Evolutionary conservation across 2,797 vertebrate genomes (phyloP).

Genomic region (Todus mexicanus): DNA sequence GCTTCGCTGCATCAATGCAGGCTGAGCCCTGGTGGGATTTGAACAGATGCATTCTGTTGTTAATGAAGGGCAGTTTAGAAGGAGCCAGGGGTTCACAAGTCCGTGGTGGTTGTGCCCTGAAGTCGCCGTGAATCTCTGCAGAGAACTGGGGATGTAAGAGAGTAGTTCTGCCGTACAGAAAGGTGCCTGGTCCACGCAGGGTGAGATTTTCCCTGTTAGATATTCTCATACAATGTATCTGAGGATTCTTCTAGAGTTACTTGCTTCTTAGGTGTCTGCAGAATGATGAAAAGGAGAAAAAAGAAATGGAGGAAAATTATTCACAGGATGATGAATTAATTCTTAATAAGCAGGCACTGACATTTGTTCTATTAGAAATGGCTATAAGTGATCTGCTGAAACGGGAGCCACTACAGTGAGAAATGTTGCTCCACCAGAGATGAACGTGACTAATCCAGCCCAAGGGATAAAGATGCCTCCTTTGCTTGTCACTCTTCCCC

Average conservation of each 20-base stretch:
- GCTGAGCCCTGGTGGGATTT: background rate
- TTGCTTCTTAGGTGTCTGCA: constrained; percentile 26
- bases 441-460: constrained; percentile 48
- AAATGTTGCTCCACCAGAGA: constrained; percentile 40
- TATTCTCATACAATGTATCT: constrained; percentile 72
- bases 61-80: constrained; percentile 51
- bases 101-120: background rate
- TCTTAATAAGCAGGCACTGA: constrained; percentile 45
- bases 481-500: constrained; percentile 46
- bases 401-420: constrained; percentile 1
- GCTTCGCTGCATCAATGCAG: background rate
- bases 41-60: constrained; percentile 17
- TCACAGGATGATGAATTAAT: constrained; percentile 29
- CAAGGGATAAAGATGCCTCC: constrained; percentile 56
- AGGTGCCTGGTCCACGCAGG: background rate
- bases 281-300: constrained; percentile 40
- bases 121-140: background rate
- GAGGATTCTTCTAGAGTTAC: background rate
- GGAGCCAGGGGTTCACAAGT: background rate
- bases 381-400: constrained; percentile 28
- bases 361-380: constrained; percentile 15
- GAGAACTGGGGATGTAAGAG: background rate
- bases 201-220: constrained; percentile 46
- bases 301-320: constrained; percentile 47
- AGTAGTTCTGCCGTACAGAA: background rate